Evolutionary conservation across 2,797 vertebrate genomes (phyloP), one percentile per base, ranked within the genome.

Genomic region (Sylvilagus floridanus): DNA sequence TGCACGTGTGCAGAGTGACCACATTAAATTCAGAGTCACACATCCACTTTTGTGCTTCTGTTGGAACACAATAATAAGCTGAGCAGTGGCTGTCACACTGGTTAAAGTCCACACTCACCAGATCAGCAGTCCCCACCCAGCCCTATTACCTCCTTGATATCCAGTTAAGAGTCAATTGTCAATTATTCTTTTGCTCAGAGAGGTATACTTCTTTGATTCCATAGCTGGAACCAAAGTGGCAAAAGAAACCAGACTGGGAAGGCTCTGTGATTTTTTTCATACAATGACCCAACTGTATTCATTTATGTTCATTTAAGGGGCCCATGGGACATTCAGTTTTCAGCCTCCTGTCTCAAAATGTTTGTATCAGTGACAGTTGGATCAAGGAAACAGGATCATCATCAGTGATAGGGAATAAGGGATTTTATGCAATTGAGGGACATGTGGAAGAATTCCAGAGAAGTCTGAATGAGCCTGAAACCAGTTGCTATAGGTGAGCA

Each of bases 261-360:
- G 52, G 5, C 7, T 60, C 4, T 62, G 22, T 60, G 72, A 81
- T n/a, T 91, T 97, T 91, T 87, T 52, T 90, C 54, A 19, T 79
- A 81, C 2, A 47, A 32, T 57, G 84, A 19, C 84, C 52, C 30
- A 90, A 37, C 69, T 65, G 32, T 35, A 32, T 72, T 63, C 81
- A 63, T 88, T 88, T 62, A 68, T 42, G 37, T 52, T 52, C 35
- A 50, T 77, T 76, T 72, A 84, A 0, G 7, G 47, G 57, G 72
- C 17, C 37, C 21, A 24, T 17, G 30, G 54, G 68, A 84, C 77
- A 79, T 66, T 79, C 57, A 21, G 16, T 63, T 71, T 93, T 93
- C 19, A 54, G 62, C 75, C 2, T n/a, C 79, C 83, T 50, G 26
- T 66, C 10, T 50, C 7, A 42, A 4, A 73, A 13, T 7, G 0